phyloP scores from a whole-genome alignment of 2,888 invertebrate genomes.

The Drosophila hamatofila region DNA sequence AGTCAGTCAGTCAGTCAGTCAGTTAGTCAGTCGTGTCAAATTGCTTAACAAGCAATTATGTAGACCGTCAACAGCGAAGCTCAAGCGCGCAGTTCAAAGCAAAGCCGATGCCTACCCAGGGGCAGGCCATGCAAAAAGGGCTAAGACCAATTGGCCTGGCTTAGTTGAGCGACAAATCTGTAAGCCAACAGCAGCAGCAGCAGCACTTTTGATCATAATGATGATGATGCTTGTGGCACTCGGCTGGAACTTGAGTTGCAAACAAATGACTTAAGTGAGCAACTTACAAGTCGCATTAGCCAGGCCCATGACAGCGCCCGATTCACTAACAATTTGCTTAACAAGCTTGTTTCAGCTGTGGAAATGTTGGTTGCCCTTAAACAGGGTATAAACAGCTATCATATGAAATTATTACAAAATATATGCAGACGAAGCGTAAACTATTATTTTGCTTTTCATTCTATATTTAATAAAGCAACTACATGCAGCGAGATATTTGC shows the following conservation, averaged over 20 bases:
- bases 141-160: conserved; percentile 18
- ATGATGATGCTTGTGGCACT: conserved; percentile 36
- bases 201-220: conserved; percentile 19
- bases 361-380: background rate
- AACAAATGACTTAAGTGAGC: conserved; percentile 69
- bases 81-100: conserved; percentile 36
- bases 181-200: conserved; percentile 14
- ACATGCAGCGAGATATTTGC: too few relatives aligned
- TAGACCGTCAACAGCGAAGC: conserved; percentile 43
- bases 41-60: conserved; percentile 66
- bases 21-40: conserved; percentile 50
- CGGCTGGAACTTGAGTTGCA: conserved; percentile 31
- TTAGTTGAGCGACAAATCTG: conserved; percentile 43
- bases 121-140: conserved; percentile 26
- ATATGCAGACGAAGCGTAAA: background rate
- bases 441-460: background rate
- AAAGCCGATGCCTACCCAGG: conserved; percentile 27
- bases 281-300: conserved; percentile 41
- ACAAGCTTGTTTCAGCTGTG: conserved; percentile 1
- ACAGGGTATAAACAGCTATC: background rate
- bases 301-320: conserved; percentile 6
- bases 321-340: conserved; percentile 22
- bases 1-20: conserved; percentile 18
- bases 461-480: too few relatives aligned
- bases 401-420: background rate